Conservation (phyloP, 2,888 invertebrate species). For the Acrobasis repandana region DNA sequence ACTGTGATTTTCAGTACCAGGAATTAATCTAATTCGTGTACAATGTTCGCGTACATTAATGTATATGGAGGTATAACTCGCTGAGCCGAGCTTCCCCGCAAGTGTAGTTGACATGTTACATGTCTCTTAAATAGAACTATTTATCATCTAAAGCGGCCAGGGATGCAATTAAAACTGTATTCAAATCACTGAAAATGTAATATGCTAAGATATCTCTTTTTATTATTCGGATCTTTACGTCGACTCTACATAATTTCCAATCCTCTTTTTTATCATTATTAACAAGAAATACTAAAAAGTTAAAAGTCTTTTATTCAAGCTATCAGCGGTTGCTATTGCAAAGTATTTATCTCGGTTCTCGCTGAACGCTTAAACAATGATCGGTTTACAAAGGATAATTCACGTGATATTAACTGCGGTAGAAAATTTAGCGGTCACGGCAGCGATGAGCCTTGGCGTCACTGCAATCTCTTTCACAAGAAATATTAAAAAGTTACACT, state of each 20-base stretch:
- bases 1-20: too few relatives aligned
- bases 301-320: conserved; percentile 15
- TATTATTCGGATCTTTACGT: too few relatives aligned
- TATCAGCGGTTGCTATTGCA: neutral
- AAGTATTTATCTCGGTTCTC: conserved; percentile 10
- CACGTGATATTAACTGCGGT: conserved; percentile 8
- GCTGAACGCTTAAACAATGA: neutral
- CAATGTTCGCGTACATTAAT: too few relatives aligned
- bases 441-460: neutral
- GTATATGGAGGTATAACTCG: neutral
- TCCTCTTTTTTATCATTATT: too few relatives aligned
- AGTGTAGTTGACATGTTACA: conserved; percentile 20
- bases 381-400: conserved; percentile 16
- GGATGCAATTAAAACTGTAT: conserved; percentile 3
- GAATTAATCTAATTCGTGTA: too few relatives aligned
- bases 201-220: too few relatives aligned
- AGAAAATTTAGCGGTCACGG: neutral
- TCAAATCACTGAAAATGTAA: neutral
- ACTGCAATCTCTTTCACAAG: neutral
- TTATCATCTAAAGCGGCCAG: conserved; percentile 11
- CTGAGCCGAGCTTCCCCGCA: neutral
- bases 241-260: too few relatives aligned
- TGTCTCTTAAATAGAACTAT: conserved; percentile 5
- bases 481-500: too few relatives aligned
- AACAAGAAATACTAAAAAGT: too few relatives aligned